phyloP scores from a whole-genome alignment of 2,113 vertebrate genomes.

The Narcine bancroftii region DNA sequence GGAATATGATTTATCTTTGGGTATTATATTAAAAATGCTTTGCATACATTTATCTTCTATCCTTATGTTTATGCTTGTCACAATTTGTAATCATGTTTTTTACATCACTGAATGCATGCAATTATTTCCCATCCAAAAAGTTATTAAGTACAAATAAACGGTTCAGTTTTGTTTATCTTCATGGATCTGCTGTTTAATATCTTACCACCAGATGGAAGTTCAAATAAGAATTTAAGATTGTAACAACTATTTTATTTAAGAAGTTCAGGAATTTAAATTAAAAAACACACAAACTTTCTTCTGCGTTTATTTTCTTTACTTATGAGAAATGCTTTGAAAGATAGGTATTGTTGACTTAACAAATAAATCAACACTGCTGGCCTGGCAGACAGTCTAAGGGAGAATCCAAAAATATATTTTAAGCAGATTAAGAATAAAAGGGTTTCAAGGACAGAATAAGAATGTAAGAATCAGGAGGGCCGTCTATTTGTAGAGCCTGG shows the following conservation, averaged over 20 bases:
- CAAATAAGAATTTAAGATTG: not conserved
- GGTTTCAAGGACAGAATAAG: no score
- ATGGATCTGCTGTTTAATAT: not conserved
- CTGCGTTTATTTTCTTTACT: not conserved
- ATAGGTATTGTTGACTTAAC: not conserved
- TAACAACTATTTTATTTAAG: not conserved
- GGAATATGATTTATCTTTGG: not conserved
- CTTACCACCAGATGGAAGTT: slow-evolving; percentile 10
- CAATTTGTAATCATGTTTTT: not conserved
- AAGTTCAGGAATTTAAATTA: not conserved
- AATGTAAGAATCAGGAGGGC: no score
- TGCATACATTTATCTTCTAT: not conserved
- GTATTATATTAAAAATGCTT: not conserved
- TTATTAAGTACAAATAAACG: not conserved
- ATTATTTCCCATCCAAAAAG: no score
- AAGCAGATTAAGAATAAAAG: no score
- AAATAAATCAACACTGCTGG: not conserved
- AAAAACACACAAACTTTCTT: not conserved
- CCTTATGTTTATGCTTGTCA: not conserved
- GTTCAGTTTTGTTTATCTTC: not conserved
- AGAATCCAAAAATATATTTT: no score
- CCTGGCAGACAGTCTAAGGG: not conserved
- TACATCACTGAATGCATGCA: no score
- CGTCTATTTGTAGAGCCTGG: no score
- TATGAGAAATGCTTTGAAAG: not conserved